phyloP scores from a whole-genome alignment of 2,888 invertebrate species.

The Aproaerema taeniolella region DNA sequence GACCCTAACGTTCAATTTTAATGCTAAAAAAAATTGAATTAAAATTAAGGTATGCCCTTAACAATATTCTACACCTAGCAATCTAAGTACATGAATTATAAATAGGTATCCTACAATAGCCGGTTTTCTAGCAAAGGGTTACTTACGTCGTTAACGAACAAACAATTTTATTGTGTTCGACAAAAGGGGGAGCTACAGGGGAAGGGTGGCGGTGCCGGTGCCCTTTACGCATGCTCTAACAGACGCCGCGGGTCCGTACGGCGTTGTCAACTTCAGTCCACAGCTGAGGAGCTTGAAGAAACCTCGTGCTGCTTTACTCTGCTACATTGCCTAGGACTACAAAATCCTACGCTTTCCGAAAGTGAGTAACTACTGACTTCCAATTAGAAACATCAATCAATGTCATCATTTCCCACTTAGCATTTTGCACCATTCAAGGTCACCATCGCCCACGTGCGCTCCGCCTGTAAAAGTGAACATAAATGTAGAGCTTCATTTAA shows the following conservation, averaged over 20 bases:
- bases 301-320: conserved; percentile 30
- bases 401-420: no score
- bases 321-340: conserved; percentile 48
- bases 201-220: conserved; percentile 45
- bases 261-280: conserved; percentile 59
- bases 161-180: conserved; percentile 37
- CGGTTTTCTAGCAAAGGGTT: background rate
- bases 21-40: no score
- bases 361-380: conserved; percentile 64
- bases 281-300: conserved; percentile 49
- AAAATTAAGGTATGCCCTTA: no score
- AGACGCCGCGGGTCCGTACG: conserved; percentile 38
- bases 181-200: conserved; percentile 35
- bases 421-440: no score
- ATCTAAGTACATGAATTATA: no score
- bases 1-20: no score
- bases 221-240: conserved; percentile 66
- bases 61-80: no score
- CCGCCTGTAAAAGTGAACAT: conserved; percentile 21
- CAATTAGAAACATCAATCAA: no score
- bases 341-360: conserved; percentile 60
- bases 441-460: conserved; percentile 2
- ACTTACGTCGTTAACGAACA: conserved; percentile 38
- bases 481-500: background rate
- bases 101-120: no score